Base-by-base conservation (phyloP, 2,888 invertebrate genomes). In the Oeneis ivallda region DNA sequence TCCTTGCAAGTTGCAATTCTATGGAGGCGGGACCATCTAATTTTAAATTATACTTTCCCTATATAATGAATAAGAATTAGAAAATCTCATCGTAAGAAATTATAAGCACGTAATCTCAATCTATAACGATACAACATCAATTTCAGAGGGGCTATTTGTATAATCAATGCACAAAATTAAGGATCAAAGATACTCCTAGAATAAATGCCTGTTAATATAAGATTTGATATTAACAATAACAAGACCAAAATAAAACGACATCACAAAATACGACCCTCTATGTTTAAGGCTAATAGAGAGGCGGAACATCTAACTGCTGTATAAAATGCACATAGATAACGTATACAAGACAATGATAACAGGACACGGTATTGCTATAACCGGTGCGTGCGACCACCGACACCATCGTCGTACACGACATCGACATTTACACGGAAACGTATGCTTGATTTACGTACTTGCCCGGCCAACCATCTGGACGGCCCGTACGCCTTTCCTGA, bases 401-500 rank as follows among this genome's bases (percentile, higher is more conserved):
- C 76, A 77, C 77, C 77, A 74, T 74, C 74, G 75, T 76, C 81
- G 76, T 77, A 88, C 90, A 89, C 84, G 88, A 91, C 90, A 89
- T 85, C 79, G 84, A 90, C 89, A 89, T 82, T 79, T 68, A 90
- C 89, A 88, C 73, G 84, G 84, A 86, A 78, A 78, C 77, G 78
- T 79, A 86, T 78, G 83, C 81, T 79, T 74, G 79, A 76, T 82
- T 87, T 96, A 98, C 98, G 95, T 98, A 98, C 98, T 98, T 97
- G 98, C 97, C 95, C 98, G 95, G 94, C 98, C 98, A 93, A 97
- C 97, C 96, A 98, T 96, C 95, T 98, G 98, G 93, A 98, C 97
- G 94, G 98, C 98, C 93, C 98, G 97, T 92, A 99, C 99, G 94
- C 99, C 98, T 94, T 99, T 98, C 96, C 98, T 97, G 97, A 99